Evolutionary conservation across 2,888 invertebrate genomes (phyloP), one percentile per base, ranked within the genome.

Genomic region (Auanema freiburgensis): DNA sequence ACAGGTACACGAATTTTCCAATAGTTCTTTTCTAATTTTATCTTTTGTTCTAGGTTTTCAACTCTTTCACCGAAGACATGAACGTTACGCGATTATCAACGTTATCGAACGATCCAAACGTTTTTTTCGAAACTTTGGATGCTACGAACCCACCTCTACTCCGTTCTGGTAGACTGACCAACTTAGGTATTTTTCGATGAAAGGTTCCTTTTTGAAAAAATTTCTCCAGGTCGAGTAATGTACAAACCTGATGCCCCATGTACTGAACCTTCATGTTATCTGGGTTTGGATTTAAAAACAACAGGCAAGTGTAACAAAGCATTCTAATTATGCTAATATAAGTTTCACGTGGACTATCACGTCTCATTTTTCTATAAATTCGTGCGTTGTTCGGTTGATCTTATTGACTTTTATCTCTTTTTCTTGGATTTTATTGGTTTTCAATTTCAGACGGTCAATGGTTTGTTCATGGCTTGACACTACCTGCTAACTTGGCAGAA

Each of bases 261-360:
- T 53, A n/a, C 43, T 25, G 59, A 65, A n/a, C 88, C 89, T 51
- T 87, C 88, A 79, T 92, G 92, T 85, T 92, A 92, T 86, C 88
- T 90, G 23, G 76, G 77, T 11, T 87, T 92, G 66, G 88, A 89
- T 57, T 84, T 89, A 21, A 87, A 88, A 76, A 86, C 88, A 55
- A 87, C 88, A 75, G 89, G 91, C 91, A 85, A 78, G 42, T 14
- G 21, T n/a, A 3, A 14, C 46, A 46, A n/a, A n/a, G n/a, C 23
- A 21, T 23, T 3, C 4, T 21, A 3, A 33, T 8, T 33, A n/a
- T 8, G 33, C 33, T n/a, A n/a, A n/a, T n/a, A 43, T 12, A 12
- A 12, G n/a, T 41, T 55, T 33, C 16, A 21, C 16, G 16, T 16
- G 16, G 41, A 6, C n/a, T 21, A 12, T 33, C 24, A 5, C 5